Conservation (phyloP, 2,797 vertebrate species). For the Delichon dasypus region DNA sequence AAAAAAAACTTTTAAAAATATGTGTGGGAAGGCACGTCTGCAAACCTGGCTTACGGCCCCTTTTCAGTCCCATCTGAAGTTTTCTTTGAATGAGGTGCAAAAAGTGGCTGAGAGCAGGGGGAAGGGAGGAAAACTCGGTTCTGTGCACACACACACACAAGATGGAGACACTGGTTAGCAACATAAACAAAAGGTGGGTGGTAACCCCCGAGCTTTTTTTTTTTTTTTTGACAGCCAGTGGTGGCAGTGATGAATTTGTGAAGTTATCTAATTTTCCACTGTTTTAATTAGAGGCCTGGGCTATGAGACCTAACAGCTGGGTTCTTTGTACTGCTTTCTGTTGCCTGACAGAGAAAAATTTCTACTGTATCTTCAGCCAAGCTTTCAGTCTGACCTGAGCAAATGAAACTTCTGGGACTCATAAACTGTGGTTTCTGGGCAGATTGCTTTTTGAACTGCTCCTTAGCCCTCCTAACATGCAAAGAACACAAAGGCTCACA, state of each 20-base stretch:
- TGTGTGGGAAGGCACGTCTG: not conserved
- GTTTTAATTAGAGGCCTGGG: slow-evolving; percentile 98
- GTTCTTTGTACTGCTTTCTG: slow-evolving; percentile 89
- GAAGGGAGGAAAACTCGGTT: not conserved
- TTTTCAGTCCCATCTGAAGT: not conserved
- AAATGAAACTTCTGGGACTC: slow-evolving; percentile 78
- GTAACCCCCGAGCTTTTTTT: slow-evolving; percentile 78
- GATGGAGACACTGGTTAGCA: slow-evolving; percentile 82
- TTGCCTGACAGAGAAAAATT: slow-evolving; percentile 97
- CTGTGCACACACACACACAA: slow-evolving; percentile 56
- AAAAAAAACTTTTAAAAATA: not conserved
- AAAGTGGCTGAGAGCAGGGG: not conserved
- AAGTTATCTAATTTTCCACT: slow-evolving; percentile 99
- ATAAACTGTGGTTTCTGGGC: slow-evolving; percentile 80
- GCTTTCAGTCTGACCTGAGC: slow-evolving; percentile 84
- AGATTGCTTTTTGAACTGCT: slow-evolving; percentile 77
- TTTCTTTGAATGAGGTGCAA: slow-evolving; percentile 31
- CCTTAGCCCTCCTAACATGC: slow-evolving; percentile 70
- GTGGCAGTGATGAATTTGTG: slow-evolving; percentile 94
- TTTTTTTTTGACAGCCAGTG: slow-evolving; percentile 85
- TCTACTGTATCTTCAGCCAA: slow-evolving; percentile 82
- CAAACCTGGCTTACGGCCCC: not conserved
- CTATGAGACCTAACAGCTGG: slow-evolving; percentile 95
- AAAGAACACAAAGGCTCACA: slow-evolving; percentile 71
- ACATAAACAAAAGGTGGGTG: slow-evolving; percentile 94